Conservation (phyloP, 1,140 invertebrate species). For the Semibalanus balanoides region DNA sequence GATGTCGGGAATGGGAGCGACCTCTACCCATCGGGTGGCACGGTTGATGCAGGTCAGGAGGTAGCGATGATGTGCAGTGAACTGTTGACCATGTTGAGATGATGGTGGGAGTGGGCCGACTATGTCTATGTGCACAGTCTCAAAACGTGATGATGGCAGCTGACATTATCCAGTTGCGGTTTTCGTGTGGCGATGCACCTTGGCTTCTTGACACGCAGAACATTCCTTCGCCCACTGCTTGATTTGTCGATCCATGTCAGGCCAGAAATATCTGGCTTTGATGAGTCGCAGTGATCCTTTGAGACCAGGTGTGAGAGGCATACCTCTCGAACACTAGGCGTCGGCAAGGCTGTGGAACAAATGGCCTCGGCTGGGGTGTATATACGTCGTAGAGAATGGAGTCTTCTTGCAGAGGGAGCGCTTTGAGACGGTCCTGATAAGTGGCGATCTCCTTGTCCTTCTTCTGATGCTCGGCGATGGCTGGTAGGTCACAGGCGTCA, state of each 20-base stretch:
- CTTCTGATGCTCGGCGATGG: not conserved
- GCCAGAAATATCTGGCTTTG: no score
- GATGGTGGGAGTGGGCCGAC: conserved; percentile 9
- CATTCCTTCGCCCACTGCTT: no score
- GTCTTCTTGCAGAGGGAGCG: not conserved
- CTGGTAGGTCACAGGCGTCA: not conserved
- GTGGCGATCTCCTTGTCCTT: not conserved
- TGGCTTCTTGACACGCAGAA: no score
- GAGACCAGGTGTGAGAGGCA: no score
- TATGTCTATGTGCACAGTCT: no score
- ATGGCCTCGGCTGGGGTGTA: not conserved
- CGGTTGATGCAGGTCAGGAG: conserved; percentile 18
- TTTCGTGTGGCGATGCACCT: no score
- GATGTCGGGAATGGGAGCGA: conserved; percentile 10
- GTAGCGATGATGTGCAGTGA: conserved; percentile 8
- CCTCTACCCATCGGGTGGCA: conserved; percentile 15
- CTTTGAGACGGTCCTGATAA: not conserved
- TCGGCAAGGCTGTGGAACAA: not conserved
- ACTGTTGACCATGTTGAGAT: not conserved
- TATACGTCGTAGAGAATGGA: not conserved
- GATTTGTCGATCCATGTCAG: no score
- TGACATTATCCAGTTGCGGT: no score
- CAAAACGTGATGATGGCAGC: no score
- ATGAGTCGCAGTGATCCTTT: no score
- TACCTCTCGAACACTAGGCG: not conserved